Evolutionary conservation across 2,797 vertebrate species (phyloP).

Genomic region (Poeciliopsis gracilis): DNA sequence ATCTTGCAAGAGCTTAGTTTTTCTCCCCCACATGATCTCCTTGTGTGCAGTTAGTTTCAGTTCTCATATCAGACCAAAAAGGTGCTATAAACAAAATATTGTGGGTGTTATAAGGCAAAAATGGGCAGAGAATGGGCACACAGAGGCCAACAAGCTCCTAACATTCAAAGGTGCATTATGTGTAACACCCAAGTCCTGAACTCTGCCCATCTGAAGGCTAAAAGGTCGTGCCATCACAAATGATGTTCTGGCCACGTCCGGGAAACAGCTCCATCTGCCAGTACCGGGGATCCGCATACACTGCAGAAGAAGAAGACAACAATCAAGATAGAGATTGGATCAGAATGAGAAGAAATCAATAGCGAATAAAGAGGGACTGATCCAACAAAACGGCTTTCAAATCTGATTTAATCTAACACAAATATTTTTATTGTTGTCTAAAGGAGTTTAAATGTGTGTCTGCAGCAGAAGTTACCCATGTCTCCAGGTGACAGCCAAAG

Average conservation of each 20-base stretch:
- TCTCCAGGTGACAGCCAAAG: constrained; percentile 88
- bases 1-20: background rate
- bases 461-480: constrained; percentile 79
- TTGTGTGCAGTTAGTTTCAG: constrained; percentile 23
- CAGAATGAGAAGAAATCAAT: background rate
- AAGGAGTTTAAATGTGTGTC: background rate
- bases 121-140: constrained; percentile 37
- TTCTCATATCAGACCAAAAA: background rate
- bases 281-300: constrained; percentile 81
- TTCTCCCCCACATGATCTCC: constrained; percentile 3
- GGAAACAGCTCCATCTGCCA: constrained; percentile 84
- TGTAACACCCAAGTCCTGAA: constrained; percentile 9
- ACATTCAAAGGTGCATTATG: constrained; percentile 35
- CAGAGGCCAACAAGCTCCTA: constrained; percentile 16
- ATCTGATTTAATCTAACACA: background rate
- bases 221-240: constrained; percentile 79
- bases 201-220: constrained; percentile 35
- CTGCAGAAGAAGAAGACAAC: constrained; percentile 57
- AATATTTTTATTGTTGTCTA: background rate
- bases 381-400: background rate
- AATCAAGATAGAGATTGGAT: background rate
- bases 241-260: constrained; percentile 76
- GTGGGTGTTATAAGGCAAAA: constrained; percentile 51
- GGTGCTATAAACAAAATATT: background rate
- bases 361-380: background rate